These are phyloP conservation scores for Ips nitidus DNA, from an alignment of 1,140 invertebrate species.

Conservation along the genomic window DNA sequence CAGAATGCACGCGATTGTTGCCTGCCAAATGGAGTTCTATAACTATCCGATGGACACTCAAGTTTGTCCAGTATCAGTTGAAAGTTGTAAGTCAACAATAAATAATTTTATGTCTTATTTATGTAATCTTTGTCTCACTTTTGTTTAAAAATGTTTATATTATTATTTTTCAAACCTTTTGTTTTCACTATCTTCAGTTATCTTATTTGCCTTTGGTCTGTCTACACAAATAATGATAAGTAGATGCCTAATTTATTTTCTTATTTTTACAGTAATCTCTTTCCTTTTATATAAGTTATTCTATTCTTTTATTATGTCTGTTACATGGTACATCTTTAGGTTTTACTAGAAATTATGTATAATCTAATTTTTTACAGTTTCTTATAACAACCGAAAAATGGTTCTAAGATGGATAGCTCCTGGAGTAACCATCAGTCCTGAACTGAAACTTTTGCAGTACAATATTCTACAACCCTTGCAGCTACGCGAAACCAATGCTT, in stretches of 20 bases:
- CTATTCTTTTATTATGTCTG: no score
- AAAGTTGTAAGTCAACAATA: conserved; percentile 71
- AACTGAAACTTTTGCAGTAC: conserved; percentile 75
- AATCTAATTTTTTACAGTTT: conserved; percentile 59
- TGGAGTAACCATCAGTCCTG: conserved; percentile 74
- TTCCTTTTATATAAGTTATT: no score
- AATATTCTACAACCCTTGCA: conserved; percentile 67
- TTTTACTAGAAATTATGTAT: no score
- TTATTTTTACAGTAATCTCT: no score
- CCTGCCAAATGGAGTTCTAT: conserved; percentile 84
- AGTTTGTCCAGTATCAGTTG: conserved; percentile 76
- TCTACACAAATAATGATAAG: no score
- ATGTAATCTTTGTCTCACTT: conserved; percentile 16
- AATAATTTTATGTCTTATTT: neutral
- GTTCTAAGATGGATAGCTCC: conserved; percentile 66
- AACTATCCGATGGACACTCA: conserved; percentile 84
- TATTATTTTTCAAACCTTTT: no score
- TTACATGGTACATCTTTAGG: no score
- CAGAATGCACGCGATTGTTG: conserved; percentile 79
- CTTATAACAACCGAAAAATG: conserved; percentile 73
- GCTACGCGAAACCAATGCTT: conserved; percentile 67
- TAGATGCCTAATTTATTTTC: no score
- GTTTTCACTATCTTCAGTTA: no score
- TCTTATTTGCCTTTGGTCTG: no score
- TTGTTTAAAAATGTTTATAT: neutral